These are phyloP conservation scores for Sebastes taczanowskii DNA, from an alignment of 2,797 vertebrate genomes.

Conservation along the genomic window DNA sequence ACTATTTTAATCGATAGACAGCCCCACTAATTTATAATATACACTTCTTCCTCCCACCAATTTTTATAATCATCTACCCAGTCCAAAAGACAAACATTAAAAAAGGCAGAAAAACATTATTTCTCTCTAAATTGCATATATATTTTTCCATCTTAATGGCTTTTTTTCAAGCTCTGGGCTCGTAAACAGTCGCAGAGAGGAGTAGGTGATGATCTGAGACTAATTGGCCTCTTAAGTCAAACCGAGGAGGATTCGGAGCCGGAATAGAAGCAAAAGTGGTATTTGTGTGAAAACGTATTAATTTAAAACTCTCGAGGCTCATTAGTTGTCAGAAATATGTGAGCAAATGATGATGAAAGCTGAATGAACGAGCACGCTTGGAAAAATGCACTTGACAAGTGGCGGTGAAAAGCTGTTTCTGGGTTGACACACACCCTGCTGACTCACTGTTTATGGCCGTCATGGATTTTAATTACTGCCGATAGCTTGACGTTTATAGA, in stretches of 20 bases:
- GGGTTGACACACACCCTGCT: slow-evolving; percentile 36
- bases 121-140: slow-evolving; percentile 23
- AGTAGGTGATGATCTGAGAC: slow-evolving; percentile 59
- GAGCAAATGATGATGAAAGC: slow-evolving; percentile 36
- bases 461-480: slow-evolving; percentile 31
- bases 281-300: slow-evolving; percentile 32
- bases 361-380: slow-evolving; percentile 14
- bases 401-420: slow-evolving; percentile 15
- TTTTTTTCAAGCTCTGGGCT: slow-evolving; percentile 47
- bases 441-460: slow-evolving; percentile 44
- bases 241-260: slow-evolving; percentile 44
- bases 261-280: slow-evolving; percentile 20
- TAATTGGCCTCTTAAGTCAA: slow-evolving; percentile 71
- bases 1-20: no score
- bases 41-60: not conserved
- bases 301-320: slow-evolving; percentile 40
- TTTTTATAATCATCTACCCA: slow-evolving; percentile 5
- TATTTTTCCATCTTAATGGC: slow-evolving; percentile 36
- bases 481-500: slow-evolving; percentile 12
- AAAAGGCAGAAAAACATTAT: slow-evolving; percentile 5
- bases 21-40: not conserved
- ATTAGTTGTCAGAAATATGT: slow-evolving; percentile 46
- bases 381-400: slow-evolving; percentile 30
- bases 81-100: slow-evolving; percentile 4
- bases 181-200: slow-evolving; percentile 39